phyloP scores from a whole-genome alignment of 2,888 invertebrate genomes.

The Limnephilus lunatus region DNA sequence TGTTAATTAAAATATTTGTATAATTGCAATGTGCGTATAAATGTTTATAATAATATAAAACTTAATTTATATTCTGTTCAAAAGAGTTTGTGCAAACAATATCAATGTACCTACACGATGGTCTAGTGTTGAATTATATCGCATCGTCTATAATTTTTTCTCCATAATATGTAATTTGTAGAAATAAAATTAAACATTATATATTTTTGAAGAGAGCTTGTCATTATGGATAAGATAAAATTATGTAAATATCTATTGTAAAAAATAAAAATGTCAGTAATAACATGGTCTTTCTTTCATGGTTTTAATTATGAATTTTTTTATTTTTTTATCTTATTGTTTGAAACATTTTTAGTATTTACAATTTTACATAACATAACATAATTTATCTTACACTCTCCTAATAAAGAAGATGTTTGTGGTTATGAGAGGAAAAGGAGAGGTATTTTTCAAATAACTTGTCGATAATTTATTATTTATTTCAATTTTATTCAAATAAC shows the following conservation, averaged over 20 bases:
- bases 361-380: too few relatives aligned
- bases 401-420: too few relatives aligned
- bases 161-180: background rate
- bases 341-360: too few relatives aligned
- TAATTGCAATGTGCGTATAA: background rate
- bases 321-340: too few relatives aligned
- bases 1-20: background rate
- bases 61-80: background rate
- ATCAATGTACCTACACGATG: background rate
- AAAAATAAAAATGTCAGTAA: constrained; percentile 58
- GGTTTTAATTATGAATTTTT: too few relatives aligned
- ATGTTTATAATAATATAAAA: background rate
- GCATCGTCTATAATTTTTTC: background rate
- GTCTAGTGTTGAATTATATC: background rate
- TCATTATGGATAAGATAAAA: constrained; percentile 51
- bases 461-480: too few relatives aligned
- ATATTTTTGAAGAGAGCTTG: constrained; percentile 65
- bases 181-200: constrained; percentile 30
- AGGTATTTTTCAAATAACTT: too few relatives aligned
- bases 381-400: too few relatives aligned
- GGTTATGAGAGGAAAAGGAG: too few relatives aligned
- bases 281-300: constrained; percentile 13
- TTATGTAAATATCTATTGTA: constrained; percentile 55
- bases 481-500: too few relatives aligned
- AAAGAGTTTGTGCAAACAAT: background rate